These are phyloP conservation scores for Drosophila jambulina DNA, from an alignment of 1,140 invertebrate genomes.

Conservation along the genomic window DNA sequence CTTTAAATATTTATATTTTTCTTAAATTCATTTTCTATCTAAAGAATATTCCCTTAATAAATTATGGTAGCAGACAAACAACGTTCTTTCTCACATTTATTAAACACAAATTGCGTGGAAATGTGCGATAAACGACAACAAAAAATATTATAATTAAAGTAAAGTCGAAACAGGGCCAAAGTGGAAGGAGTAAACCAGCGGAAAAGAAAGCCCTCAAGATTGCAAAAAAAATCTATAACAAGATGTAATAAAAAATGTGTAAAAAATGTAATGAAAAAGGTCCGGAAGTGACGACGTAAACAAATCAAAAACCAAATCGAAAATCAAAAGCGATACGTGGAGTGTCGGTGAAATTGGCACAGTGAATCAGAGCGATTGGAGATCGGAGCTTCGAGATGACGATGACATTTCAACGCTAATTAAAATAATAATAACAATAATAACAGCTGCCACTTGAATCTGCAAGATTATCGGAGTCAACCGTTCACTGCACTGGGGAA, in stretches of 20 bases:
- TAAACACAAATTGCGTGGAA: conserved; percentile 63
- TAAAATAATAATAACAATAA: conserved; percentile 80
- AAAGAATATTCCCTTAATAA: background rate
- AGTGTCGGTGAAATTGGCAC: conserved; percentile 38
- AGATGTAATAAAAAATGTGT: background rate
- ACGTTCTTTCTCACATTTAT: conserved; percentile 73
- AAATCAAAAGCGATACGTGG: conserved; percentile 12
- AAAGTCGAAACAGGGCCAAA: conserved; percentile 19
- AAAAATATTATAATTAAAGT: conserved; percentile 42
- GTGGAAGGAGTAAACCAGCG: conserved; percentile 1
- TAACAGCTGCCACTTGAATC: conserved; percentile 73
- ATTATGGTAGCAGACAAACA: background rate
- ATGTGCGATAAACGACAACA: conserved; percentile 60
- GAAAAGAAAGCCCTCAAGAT: conserved; percentile 42
- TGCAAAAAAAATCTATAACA: conserved; percentile 6
- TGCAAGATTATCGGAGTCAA: conserved; percentile 62
- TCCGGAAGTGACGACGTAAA: conserved; percentile 44
- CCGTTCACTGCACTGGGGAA: background rate
- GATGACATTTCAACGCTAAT: conserved; percentile 77
- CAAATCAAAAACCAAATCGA: conserved; percentile 25
- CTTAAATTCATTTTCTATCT: background rate
- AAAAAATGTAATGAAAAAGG: conserved; percentile 3
- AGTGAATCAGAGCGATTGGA: conserved; percentile 33
- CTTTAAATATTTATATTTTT: background rate
- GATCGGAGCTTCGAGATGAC: conserved; percentile 43